Base-by-base conservation (phyloP, 2,797 vertebrate genomes). In the Hydrolagus colliei region DNA sequence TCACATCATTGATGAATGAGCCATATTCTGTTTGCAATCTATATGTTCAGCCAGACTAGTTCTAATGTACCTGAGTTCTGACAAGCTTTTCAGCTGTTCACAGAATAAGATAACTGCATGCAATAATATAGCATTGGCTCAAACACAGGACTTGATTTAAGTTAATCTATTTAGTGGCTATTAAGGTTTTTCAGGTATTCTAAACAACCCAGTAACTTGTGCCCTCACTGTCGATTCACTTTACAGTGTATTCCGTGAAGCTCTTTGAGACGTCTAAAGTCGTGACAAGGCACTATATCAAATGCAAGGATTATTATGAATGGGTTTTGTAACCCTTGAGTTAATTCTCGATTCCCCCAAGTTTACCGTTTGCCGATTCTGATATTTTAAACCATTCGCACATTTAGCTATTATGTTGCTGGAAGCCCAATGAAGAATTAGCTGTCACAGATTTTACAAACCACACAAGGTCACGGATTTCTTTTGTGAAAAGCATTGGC, bases 371-470 rank as follows among this genome's bases (percentile, higher is more conserved):
- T 67, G 20, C 32, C 5, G 1, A 52, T 52, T 68, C 41, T 9
- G 32, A 84, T 4, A 71, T 84, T 71, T 84, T 71, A 20, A 18
- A 71, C 27, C 16, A 68, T 41, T 9, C 20, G 20, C 16, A 32
- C 20, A 32, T 27, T 35, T 18, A 20, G 4, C 41, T 84, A 5
- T n/a, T 68, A 16, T 35, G 65, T 59, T 84, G 52, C 79, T 10
- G 7, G n/a, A 84, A 18, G 65, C 9, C 41, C 6, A 82, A 67
- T 18, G 12, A 84, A 16, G 67, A 35, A 18, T 32, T 41, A 32
- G 41, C 9, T 84, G 22, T 35, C 41, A 10, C 27, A 84, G 8
- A 14, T 84, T 35, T 84, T 82, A 84, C 62, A 84, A n/a, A 84
- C 62, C 77, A 65, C 63, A 10, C 32, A 22, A 82, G 27, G 65